Conservation (phyloP, 2,113 vertebrate species). For the Cnemophilus loriae region DNA sequence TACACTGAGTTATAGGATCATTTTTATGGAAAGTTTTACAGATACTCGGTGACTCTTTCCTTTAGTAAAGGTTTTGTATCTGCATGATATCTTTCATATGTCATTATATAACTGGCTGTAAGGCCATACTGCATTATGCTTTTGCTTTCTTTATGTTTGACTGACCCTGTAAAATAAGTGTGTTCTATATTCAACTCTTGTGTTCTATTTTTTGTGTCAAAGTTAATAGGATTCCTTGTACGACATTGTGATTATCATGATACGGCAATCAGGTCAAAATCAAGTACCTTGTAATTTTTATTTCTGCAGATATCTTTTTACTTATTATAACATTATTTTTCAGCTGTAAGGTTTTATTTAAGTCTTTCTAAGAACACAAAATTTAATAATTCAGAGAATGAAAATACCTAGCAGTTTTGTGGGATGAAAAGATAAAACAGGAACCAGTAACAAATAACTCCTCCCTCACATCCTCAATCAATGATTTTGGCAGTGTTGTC, state of each 20-base stretch:
- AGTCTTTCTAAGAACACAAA: neutral
- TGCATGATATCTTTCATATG: neutral
- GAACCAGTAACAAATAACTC: neutral
- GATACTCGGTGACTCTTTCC: neutral
- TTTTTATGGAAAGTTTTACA: neutral
- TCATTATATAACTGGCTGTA: neutral
- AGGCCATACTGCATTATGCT: neutral
- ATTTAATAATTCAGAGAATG: neutral
- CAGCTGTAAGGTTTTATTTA: neutral
- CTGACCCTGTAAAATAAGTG: neutral
- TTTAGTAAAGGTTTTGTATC: neutral
- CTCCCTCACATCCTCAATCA: neutral
- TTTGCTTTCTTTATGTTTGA: neutral
- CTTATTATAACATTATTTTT: neutral
- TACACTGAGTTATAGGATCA: neutral
- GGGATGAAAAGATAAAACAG: neutral
- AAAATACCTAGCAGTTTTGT: neutral
- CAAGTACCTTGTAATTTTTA: neutral
- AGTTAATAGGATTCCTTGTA: neutral
- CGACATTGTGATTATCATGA: neutral
- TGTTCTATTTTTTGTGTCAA: neutral
- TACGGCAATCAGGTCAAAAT: neutral
- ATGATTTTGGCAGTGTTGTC: neutral
- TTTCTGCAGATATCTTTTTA: neutral
- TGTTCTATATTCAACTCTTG: rapidly evolving